Evolutionary conservation across 2,113 vertebrate species (phyloP).

Genomic region (Tauraco erythrolophus): DNA sequence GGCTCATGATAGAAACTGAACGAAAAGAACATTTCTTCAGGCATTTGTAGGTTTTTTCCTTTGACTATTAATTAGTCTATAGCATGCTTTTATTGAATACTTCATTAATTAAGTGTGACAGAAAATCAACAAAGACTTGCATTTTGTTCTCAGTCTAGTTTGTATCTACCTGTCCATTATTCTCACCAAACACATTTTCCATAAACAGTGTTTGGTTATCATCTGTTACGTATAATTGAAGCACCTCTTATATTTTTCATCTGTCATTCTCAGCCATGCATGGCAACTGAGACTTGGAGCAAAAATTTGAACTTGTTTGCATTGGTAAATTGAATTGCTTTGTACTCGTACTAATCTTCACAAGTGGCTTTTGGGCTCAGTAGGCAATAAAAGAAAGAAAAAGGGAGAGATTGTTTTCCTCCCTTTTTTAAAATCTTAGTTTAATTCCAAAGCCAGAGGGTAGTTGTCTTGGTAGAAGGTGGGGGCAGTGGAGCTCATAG

Average conservation of each 20-base stretch:
- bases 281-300: neutral
- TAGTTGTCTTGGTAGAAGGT: neutral
- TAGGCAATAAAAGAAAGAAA: neutral
- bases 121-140: conserved; percentile 4
- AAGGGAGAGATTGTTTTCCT: neutral
- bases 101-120: neutral
- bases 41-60: neutral
- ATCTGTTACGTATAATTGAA: neutral
- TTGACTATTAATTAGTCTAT: neutral
- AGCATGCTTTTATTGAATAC: neutral
- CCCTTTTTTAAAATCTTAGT: neutral
- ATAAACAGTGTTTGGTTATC: neutral
- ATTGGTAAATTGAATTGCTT: neutral
- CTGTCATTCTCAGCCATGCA: neutral
- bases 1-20: neutral
- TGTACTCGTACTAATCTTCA: neutral
- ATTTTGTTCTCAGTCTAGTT: neutral
- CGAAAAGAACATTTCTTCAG: neutral
- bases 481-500: neutral
- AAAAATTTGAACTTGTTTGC: neutral
- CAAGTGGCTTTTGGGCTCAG: neutral
- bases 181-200: neutral
- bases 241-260: neutral
- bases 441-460: neutral
- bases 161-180: neutral